Base-by-base conservation (phyloP, 2,113 vertebrate species). In the Corythornis madagascariensis region DNA sequence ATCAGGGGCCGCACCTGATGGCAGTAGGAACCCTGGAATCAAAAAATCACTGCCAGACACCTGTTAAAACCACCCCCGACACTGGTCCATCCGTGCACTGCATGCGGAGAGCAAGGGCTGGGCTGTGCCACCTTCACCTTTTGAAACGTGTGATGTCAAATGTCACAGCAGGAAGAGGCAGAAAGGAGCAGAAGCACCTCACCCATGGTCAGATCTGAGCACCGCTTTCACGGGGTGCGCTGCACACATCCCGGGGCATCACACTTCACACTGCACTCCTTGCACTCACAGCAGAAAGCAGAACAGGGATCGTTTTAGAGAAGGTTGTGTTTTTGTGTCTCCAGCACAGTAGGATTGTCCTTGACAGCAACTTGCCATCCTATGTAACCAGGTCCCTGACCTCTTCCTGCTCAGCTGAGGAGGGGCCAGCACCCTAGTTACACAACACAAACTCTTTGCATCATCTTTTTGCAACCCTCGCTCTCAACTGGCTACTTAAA, bases 231-330 rank as follows among this genome's bases (percentile, higher is more conserved):
- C 14, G 2, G 31, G 2, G 38, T 0, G 0, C 5, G 15, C n/a
- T 63, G 50, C 9, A 2, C 21, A 3, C 57, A 24, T 7, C 63
- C 80, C 28, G 2, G 63, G 20, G 61, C 35, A 17, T 21, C 40
- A 4, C 6, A 1, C 52, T 25, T 9, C 38, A 5, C 45, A 0
- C 45, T 7, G 3, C 0, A 12, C 76, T 57, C 24, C n/a, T 40
- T 0, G 0, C 9, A 35, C 71, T 60, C 42, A 1, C 0, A 0
- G 0, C 56, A 9, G 2, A 17, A 26, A 43, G 33, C 57, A 81
- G 40, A 69, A 21, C 19, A 18, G 2, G 63, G 29, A 24, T 94
- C 45, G 0, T 88, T 53, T 72, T 29, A 42, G 59, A 38, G 20
- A 17, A 28, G 5, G 7, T 16, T 2, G 0, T 3, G 50, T 0